Evolutionary conservation across 1,140 invertebrate genomes (phyloP).

Genomic region (Drosophila takahashii): DNA sequence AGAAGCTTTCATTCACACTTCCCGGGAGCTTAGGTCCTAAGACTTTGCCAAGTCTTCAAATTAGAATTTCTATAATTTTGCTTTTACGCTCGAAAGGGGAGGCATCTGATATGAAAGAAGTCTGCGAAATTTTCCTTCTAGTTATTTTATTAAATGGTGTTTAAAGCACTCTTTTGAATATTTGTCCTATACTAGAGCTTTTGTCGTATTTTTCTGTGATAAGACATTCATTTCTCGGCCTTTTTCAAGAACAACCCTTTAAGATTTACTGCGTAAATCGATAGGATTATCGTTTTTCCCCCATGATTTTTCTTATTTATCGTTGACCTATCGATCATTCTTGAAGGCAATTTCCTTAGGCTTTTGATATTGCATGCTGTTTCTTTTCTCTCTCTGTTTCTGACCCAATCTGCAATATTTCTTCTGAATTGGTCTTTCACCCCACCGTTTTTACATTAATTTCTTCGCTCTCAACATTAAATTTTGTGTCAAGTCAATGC

Average conservation of each 20-base stretch:
- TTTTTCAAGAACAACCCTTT: background rate
- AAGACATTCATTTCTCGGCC: background rate
- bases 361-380: background rate
- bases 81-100: constrained; percentile 1
- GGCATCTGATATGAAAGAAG: constrained; percentile 11
- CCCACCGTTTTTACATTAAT: background rate
- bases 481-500: constrained; percentile 28
- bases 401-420: background rate
- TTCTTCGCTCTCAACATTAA: background rate
- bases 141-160: background rate
- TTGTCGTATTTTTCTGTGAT: too few species aligned
- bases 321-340: background rate
- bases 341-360: constrained; percentile 14
- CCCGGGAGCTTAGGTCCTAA: constrained; percentile 12
- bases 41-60: constrained; percentile 45
- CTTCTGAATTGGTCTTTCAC: background rate
- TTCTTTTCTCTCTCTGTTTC: background rate
- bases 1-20: constrained; percentile 22
- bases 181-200: too few species aligned
- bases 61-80: constrained; percentile 47
- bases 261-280: background rate
- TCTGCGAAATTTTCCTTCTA: constrained; percentile 5
- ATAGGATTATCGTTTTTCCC: background rate
- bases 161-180: too few species aligned
- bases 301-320: background rate